Evolutionary conservation across 2,888 invertebrate genomes (phyloP), one percentile per base, ranked within the genome.

Genomic region (Autographa gamma): DNA sequence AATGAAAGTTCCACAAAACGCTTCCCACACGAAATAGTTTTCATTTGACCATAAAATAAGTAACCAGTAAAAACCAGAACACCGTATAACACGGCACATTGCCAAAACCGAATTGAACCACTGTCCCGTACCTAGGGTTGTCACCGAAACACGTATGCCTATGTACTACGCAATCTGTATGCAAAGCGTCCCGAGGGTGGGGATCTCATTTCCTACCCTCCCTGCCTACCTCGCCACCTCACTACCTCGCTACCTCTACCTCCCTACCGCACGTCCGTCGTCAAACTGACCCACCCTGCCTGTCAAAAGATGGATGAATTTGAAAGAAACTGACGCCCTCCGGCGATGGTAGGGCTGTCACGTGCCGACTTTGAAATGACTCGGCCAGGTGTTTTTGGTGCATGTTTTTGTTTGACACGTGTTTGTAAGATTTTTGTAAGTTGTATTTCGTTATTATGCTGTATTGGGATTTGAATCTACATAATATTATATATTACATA

Each of bases 151-250:
- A 64, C 70, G 68, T 79, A 76, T 80, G 79, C 82, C 82, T 80
- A 84, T 84, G 73, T 76, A 71, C 80, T 72, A 79, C 81, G 80
- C 83, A 85, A 87, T 88, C 85, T 88, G 87, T 86, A 89, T 89
- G 88, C 86, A 89, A 89, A 89, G 79, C 84, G 85, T 76, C 82
- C 85, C 78, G 79, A 71, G 82, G 81, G 74, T 73, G 74, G 78
- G 79, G 81, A 77, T 83, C 83, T 86, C 86, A 85, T 86, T 86
- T 86, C 86, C 86, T 81, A 60, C 66, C 71, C 41, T 69, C 56
- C 32, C 62, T n/a, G n/a, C 43, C 43, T 16, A 14, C 5, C 38
- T 11, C 38, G 7, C 41, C 13, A 11, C n/a, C n/a, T n/a, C n/a
- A n/a, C n/a, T n/a, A n/a, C n/a, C n/a, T n/a, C n/a, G 13, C 41